A percentile compares a stretch with the other conserved stretches of the same genome.
These are phyloP conservation scores for Suillia variegata DNA, from an alignment of 2,888 invertebrate genomes.

Conservation along the genomic window DNA sequence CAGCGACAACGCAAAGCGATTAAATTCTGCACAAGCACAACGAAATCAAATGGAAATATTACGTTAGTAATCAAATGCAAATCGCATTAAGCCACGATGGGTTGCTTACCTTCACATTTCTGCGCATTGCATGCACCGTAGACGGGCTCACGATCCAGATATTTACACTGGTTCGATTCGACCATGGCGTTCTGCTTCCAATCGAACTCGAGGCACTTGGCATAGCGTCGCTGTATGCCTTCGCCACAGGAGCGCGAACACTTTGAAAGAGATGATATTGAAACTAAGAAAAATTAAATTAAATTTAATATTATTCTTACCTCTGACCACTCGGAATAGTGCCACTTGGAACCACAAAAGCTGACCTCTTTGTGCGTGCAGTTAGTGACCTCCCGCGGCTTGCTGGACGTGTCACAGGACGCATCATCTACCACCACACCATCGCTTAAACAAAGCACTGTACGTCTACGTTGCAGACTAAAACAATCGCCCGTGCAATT, in stretches of 20 bases:
- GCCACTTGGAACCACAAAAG: conserved; percentile 61
- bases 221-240: conserved; percentile 64
- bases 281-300: conserved; percentile 1
- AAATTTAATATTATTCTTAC: conserved; percentile 44
- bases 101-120: conserved; percentile 57
- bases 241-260: conserved; percentile 65
- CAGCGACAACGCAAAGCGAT: conserved; percentile 15
- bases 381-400: conserved; percentile 68
- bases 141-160: conserved; percentile 60
- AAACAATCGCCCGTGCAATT: conserved; percentile 56
- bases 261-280: no score
- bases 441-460: conserved; percentile 43
- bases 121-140: conserved; percentile 63
- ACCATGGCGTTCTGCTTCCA: conserved; percentile 53
- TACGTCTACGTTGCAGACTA: conserved; percentile 40
- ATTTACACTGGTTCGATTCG: conserved; percentile 61
- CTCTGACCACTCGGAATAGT: conserved; percentile 67
- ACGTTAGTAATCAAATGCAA: not conserved
- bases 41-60: no score
- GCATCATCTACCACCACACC: conserved; percentile 41
- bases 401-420: conserved; percentile 66
- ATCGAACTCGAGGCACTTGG: conserved; percentile 63
- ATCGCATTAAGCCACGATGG: not conserved
- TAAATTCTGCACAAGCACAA: conserved; percentile 26
- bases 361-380: conserved; percentile 62